A percentile compares a stretch with the other conserved stretches of the same genome.
Conservation (phyloP, 2,888 invertebrate species). For the Prenolepis imparis region DNA sequence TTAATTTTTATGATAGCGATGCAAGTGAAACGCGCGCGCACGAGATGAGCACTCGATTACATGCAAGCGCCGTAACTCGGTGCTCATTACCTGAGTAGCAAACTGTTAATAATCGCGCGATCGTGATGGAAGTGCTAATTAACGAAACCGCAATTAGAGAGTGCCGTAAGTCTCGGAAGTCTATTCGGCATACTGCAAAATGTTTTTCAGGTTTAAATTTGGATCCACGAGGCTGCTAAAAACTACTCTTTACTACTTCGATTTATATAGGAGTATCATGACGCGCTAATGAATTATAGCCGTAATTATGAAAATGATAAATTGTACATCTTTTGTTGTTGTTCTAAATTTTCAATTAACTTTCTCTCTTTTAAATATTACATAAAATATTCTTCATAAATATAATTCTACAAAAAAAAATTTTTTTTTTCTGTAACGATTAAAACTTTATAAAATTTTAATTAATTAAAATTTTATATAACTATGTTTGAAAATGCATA, state of each 20-base stretch:
- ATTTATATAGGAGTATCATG: slow-evolving; percentile 11
- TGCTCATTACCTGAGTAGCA: slow-evolving; percentile 65
- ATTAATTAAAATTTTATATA: not conserved
- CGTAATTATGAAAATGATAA: not conserved
- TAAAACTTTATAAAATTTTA: not conserved
- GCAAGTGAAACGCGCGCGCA: slow-evolving; percentile 19
- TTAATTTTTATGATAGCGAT: slow-evolving; percentile 26
- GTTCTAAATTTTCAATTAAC: not conserved
- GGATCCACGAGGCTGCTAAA: slow-evolving; percentile 10
- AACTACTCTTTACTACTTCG: not conserved
- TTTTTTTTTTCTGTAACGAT: not conserved
- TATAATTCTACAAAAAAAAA: not conserved
- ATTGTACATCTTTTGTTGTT: not conserved
- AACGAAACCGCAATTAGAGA: slow-evolving; percentile 64
- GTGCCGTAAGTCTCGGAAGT: slow-evolving; percentile 53
- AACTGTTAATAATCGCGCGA: slow-evolving; percentile 68
- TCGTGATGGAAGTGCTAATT: slow-evolving; percentile 63
- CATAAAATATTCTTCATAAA: not conserved
- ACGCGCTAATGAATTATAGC: not conserved
- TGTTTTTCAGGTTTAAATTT: slow-evolving; percentile 18
- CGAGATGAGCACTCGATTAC: slow-evolving; percentile 41
- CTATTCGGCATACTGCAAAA: slow-evolving; percentile 39
- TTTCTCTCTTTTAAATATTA: not conserved
- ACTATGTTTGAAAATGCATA: not conserved
- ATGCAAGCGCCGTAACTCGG: slow-evolving; percentile 45